These are phyloP conservation scores for Amphipyra berbera DNA, from an alignment of 2,888 invertebrate genomes.

Conservation along the genomic window DNA sequence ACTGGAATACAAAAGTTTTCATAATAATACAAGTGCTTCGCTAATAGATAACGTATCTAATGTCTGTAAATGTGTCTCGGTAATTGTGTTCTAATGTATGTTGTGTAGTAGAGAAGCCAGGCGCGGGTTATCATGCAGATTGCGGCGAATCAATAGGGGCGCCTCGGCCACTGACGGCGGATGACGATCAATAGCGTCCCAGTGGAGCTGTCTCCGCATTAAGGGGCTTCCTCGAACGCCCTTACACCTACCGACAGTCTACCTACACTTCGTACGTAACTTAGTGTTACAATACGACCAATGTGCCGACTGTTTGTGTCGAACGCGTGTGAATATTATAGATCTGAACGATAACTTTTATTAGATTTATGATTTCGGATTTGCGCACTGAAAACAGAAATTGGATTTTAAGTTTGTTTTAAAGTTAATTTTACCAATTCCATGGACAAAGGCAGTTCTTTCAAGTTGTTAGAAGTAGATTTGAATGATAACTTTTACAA, in stretches of 20 bases:
- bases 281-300: slow-evolving; percentile 61
- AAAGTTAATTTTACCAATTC: not conserved
- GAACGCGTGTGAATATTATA: slow-evolving; percentile 47
- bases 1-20: slow-evolving; percentile 30
- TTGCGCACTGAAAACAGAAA: slow-evolving; percentile 12
- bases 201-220: slow-evolving; percentile 88
- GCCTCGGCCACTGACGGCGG: slow-evolving; percentile 88
- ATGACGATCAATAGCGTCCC: slow-evolving; percentile 89
- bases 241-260: slow-evolving; percentile 85
- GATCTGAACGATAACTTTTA: slow-evolving; percentile 31
- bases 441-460: slow-evolving; percentile 6
- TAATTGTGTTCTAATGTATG: slow-evolving; percentile 76
- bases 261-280: slow-evolving; percentile 76
- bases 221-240: slow-evolving; percentile 89
- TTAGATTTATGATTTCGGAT: slow-evolving; percentile 4
- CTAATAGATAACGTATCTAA: slow-evolving; percentile 62
- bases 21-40: slow-evolving; percentile 45
- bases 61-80: slow-evolving; percentile 61
- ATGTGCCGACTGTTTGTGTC: slow-evolving; percentile 50
- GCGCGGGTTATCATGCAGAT: slow-evolving; percentile 89
- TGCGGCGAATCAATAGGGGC: slow-evolving; percentile 89
- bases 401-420: not conserved
- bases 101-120: slow-evolving; percentile 80
- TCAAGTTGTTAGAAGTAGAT: not conserved
- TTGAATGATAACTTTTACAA: not conserved